A percentile compares a stretch with the other conserved stretches of the same genome.
Evolutionary conservation across 2,888 invertebrate genomes (phyloP).

Genomic region (Eremobia ochroleuca): DNA sequence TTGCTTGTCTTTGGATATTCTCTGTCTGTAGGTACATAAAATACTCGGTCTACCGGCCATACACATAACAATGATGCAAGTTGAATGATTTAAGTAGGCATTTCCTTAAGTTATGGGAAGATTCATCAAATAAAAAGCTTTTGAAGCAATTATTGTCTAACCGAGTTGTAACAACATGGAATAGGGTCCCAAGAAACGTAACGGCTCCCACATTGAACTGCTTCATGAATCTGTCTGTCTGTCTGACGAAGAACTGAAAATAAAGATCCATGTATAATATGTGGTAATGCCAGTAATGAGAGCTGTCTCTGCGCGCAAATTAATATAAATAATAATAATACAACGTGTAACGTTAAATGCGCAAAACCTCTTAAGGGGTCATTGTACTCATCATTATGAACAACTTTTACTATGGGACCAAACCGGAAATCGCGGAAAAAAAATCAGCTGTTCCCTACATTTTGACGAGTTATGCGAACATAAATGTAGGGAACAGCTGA

Average conservation of each 20-base stretch:
- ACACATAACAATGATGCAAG: not conserved
- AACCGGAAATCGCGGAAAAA: too few species aligned
- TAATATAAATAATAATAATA: too few species aligned
- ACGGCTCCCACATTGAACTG: not conserved
- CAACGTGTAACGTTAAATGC: too few species aligned
- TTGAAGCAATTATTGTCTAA: not conserved
- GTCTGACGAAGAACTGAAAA: too few species aligned
- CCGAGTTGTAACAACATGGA: not conserved
- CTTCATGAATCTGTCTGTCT: too few species aligned
- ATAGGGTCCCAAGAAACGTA: not conserved
- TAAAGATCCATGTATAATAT: not conserved
- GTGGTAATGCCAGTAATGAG: not conserved
- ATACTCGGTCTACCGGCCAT: not conserved
- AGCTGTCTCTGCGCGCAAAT: not conserved
- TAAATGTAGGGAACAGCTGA: too few species aligned
- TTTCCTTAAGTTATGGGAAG: not conserved
- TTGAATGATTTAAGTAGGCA: not conserved
- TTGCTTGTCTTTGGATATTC: slow-evolving; percentile 23
- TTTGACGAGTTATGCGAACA: too few species aligned
- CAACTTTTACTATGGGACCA: too few species aligned
- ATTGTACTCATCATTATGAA: too few species aligned
- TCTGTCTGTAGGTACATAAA: not conserved
- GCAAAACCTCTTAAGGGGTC: too few species aligned
- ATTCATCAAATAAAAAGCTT: not conserved
- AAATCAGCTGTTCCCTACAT: too few species aligned